Conservation (phyloP, 2,888 invertebrate species). For the Pristionchus arcanus region DNA sequence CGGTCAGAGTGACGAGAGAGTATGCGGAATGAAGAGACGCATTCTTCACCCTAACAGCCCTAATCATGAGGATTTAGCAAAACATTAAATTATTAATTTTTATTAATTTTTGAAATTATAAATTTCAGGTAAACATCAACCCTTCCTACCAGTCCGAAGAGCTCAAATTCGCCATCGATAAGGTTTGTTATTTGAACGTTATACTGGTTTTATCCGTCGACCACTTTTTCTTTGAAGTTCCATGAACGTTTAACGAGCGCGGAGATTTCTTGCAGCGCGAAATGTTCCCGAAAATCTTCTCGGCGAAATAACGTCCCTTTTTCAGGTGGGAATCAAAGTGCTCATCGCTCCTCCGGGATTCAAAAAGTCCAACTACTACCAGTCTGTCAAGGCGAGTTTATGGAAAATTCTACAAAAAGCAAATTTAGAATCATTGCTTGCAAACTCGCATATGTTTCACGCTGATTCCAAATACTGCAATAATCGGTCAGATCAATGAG, state of each 20-base stretch:
- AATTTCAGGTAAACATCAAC: constrained; percentile 86
- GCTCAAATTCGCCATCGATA: constrained; percentile 86
- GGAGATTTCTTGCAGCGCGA: constrained; percentile 5
- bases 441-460: background rate
- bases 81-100: no score
- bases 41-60: no score
- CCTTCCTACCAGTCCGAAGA: constrained; percentile 86
- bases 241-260: no score
- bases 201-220: no score
- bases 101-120: background rate
- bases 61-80: no score
- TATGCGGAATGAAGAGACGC: no score
- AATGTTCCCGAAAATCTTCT: background rate
- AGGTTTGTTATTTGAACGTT: no score
- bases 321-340: constrained; percentile 83
- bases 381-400: constrained; percentile 63
- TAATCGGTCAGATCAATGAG: no score
- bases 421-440: no score
- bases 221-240: no score
- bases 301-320: background rate
- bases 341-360: constrained; percentile 85
- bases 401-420: background rate
- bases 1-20: no score
- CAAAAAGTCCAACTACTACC: constrained; percentile 85
- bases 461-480: no score